Base-by-base conservation (phyloP, 1,140 invertebrate genomes). In the Dolichoris vasculosae region DNA sequence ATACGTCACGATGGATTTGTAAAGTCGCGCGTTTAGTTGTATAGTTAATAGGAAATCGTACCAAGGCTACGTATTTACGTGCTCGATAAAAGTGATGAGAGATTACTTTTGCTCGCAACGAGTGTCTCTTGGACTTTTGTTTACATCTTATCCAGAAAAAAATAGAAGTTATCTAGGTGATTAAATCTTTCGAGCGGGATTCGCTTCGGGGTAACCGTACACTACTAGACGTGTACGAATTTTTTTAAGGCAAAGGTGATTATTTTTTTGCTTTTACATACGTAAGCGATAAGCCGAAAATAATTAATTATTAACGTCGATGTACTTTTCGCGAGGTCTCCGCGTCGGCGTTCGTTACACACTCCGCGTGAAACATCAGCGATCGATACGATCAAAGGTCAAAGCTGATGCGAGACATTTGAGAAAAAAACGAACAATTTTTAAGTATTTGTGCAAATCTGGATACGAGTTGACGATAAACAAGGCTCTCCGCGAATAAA, bases 311-410 rank as follows among this genome's bases (percentile, higher is more conserved):
- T 32, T 81, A 38, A 79, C 59, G 48, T 79, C 51, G 35, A 63
- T 38, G 48, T 63, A 55, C 43, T 48, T 77, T 51, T 4, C 8
- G n/a, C 9, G 46, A 55, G 51, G 78, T 38, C 59, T 20, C 20
- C 20, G 15, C 51, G 23, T 26, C 35, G 32, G 26, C n/a, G 48
- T 30, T 78, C 8, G 86, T 85, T 82, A 75, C 43, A 46, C 26
- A 40, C 9, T 35, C 0, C 48, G 76, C 23, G 69, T 51, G 79
- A 51, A 59, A 75, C 83, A 83, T 85, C 87, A 83, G 73, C 81
- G 86, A 88, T 88, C 86, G 86, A 88, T 87, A 85, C 67, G 82
- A 87, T 87, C 76, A 86, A 88, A 88, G 87, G 87, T 82, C 84
- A 69, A 4, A 73, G 40, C 83, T 71, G 82, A 69, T 64, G 79